A percentile compares a stretch with the other conserved stretches of the same genome.
phyloP scores from a whole-genome alignment of 2,113 vertebrate species.

The Platichthys flesus region DNA sequence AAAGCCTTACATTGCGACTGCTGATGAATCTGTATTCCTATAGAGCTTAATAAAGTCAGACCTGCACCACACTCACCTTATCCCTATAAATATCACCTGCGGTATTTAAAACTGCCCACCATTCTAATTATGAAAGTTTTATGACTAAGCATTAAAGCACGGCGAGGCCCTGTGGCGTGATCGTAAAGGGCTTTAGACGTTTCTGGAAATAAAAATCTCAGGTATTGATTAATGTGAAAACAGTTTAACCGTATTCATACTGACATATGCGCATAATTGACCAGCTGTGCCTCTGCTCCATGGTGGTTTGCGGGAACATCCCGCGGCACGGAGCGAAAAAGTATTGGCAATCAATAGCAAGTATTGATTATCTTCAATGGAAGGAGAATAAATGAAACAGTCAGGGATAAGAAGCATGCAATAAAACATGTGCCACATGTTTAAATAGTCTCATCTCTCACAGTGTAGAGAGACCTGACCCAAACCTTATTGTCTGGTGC shows the following conservation, averaged over 20 bases:
- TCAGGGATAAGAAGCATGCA: slow-evolving; percentile 10
- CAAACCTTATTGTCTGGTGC: too few relatives aligned
- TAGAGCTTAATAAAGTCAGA: neutral
- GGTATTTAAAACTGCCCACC: slow-evolving; percentile 13
- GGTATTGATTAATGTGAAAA: slow-evolving; percentile 28
- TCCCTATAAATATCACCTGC: neutral
- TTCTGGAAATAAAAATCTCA: slow-evolving; percentile 23
- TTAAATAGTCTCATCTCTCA: neutral
- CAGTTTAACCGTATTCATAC: slow-evolving; percentile 15
- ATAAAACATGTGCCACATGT: slow-evolving; percentile 11
- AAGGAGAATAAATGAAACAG: slow-evolving; percentile 39
- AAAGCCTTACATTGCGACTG: slow-evolving; percentile 9
- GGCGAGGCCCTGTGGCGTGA: neutral
- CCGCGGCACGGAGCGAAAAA: slow-evolving; percentile 34
- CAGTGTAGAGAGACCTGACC: neutral
- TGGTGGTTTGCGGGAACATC: slow-evolving; percentile 1
- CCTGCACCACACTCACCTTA: neutral
- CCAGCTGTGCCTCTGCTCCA: neutral
- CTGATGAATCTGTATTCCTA: too few relatives aligned
- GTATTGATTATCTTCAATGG: slow-evolving; percentile 66
- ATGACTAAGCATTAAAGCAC: neutral
- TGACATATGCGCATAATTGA: neutral
- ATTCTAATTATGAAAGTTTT: slow-evolving; percentile 17
- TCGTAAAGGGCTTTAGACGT: neutral
- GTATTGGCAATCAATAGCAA: slow-evolving; percentile 40